Conservation (phyloP, 2,888 invertebrate genomes). For the Gasteruption jaculator region DNA sequence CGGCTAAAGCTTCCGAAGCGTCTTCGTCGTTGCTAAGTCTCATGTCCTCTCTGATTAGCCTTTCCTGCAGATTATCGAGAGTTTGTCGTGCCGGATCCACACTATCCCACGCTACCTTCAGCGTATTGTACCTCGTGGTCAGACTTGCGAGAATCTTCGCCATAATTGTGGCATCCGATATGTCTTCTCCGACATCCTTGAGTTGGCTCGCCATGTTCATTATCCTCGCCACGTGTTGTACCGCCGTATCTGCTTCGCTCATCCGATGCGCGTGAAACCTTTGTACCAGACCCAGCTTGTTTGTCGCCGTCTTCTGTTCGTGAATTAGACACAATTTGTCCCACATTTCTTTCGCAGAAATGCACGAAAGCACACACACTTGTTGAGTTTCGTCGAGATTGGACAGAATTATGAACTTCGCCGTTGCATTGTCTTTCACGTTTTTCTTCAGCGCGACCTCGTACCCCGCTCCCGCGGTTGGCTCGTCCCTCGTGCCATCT, state of each 20-base stretch:
- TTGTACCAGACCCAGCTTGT: slow-evolving; percentile 20
- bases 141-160: slow-evolving; percentile 26
- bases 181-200: slow-evolving; percentile 21
- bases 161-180: slow-evolving; percentile 22
- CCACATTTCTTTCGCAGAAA: slow-evolving; percentile 23
- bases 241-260: slow-evolving; percentile 18
- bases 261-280: slow-evolving; percentile 21
- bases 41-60: slow-evolving; percentile 22
- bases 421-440: slow-evolving; percentile 24
- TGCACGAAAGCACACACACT: slow-evolving; percentile 19
- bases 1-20: slow-evolving; percentile 15
- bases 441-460: slow-evolving; percentile 15
- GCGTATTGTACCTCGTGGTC: slow-evolving; percentile 20
- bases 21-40: slow-evolving; percentile 14
- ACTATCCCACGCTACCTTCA: slow-evolving; percentile 25
- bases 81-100: slow-evolving; percentile 22
- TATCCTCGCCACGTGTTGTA: slow-evolving; percentile 22
- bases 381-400: slow-evolving; percentile 22
- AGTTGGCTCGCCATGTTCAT: slow-evolving; percentile 20
- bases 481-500: slow-evolving; percentile 16
- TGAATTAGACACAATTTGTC: slow-evolving; percentile 19
- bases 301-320: slow-evolving; percentile 23
- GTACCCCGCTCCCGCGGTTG: slow-evolving; percentile 11
- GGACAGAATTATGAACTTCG: slow-evolving; percentile 25
- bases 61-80: slow-evolving; percentile 19